phyloP scores from a whole-genome alignment of 2,797 vertebrate species.

The Cephalopachus bancanus region DNA sequence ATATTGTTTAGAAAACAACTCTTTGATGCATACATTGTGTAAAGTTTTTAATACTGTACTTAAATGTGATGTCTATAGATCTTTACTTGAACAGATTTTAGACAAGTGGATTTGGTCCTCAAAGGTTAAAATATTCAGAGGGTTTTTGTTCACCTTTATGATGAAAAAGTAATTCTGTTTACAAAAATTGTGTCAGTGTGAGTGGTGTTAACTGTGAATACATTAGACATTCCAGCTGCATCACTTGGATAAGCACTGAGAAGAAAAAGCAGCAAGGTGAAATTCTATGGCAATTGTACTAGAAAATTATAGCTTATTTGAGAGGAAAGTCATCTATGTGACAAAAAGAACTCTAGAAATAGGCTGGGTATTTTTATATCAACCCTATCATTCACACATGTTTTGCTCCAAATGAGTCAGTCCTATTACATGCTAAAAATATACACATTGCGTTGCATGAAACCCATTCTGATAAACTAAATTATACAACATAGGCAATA shows the following conservation, averaged over 20 bases:
- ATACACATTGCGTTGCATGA: background rate
- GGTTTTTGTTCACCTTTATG: background rate
- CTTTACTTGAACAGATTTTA: background rate
- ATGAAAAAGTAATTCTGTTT: background rate
- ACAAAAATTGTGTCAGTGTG: background rate
- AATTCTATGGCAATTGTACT: constrained; percentile 53
- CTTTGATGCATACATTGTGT: fast-evolving
- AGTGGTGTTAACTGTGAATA: background rate
- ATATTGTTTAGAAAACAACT: background rate
- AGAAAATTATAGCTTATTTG: constrained; percentile 68
- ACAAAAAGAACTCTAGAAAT: constrained; percentile 59
- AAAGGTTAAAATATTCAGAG: constrained; percentile 25
- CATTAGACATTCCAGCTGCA: constrained; percentile 26
- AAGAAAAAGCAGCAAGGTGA: background rate
- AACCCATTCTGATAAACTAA: constrained; percentile 17
- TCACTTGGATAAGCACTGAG: background rate
- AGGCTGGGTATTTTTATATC: constrained; percentile 63
- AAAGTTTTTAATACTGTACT: background rate
- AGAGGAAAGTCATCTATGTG: constrained; percentile 43
- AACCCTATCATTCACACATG: background rate
- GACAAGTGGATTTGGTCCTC: background rate
- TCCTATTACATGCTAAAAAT: constrained; percentile 60
- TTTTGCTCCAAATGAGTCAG: constrained; percentile 56
- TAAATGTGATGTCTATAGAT: background rate
- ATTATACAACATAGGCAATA: background rate